Percentiles rank a stretch among this genome's conserved stretches.
Evolutionary conservation across 2,113 vertebrate genomes (phyloP).

Genomic region (Carlito syrichta): DNA sequence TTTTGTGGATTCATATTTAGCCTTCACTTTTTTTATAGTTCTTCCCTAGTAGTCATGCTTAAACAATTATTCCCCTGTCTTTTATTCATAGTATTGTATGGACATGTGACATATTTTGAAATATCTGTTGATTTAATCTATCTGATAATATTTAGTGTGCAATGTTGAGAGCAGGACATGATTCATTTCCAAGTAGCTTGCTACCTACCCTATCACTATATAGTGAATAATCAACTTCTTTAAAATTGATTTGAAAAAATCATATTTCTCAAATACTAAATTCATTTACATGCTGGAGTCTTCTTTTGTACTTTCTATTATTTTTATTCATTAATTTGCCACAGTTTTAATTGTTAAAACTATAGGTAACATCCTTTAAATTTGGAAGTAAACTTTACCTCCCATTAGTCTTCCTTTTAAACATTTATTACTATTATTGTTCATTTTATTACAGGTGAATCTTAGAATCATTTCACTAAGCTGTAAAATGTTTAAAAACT

Average conservation of each 20-base stretch:
- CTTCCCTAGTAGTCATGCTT: background rate
- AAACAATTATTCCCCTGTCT: background rate
- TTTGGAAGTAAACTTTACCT: slow-evolving; percentile 9
- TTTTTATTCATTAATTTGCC: slow-evolving; percentile 1
- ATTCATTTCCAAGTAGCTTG: background rate
- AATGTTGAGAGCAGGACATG: background rate
- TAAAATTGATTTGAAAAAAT: background rate
- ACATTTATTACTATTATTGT: background rate
- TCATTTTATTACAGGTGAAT: background rate
- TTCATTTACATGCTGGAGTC: background rate
- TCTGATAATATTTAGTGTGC: background rate
- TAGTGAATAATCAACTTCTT: background rate
- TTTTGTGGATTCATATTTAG: background rate
- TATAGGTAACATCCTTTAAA: background rate
- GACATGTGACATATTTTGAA: background rate
- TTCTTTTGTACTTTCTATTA: background rate
- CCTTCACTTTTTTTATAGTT: background rate
- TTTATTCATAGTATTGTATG: background rate
- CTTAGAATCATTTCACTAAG: background rate
- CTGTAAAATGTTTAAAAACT: background rate
- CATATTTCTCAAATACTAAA: background rate
- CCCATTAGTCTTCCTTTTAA: background rate
- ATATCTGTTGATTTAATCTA: background rate
- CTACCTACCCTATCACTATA: background rate
- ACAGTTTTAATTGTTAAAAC: background rate